Percentiles rank a stretch among this genome's conserved stretches.
These are phyloP conservation scores for Lithosia quadra DNA, from an alignment of 2,888 invertebrate species.

Conservation along the genomic window DNA sequence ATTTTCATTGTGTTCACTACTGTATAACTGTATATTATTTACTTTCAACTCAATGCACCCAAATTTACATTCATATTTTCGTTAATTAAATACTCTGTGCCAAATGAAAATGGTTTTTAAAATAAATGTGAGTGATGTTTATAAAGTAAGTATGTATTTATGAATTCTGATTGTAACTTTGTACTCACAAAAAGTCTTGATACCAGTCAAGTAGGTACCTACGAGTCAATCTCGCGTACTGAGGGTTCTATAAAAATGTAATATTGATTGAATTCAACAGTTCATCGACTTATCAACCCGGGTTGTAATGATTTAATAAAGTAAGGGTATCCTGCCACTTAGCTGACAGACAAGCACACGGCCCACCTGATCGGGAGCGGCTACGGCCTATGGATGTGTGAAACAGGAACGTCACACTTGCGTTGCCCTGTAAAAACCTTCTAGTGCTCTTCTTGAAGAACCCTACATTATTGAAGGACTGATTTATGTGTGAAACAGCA, in stretches of 20 bases:
- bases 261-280: not conserved
- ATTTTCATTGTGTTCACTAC: no score
- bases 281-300: not conserved
- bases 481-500: not conserved
- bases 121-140: constrained; percentile 3
- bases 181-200: not conserved
- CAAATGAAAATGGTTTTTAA: constrained; percentile 3
- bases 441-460: no score
- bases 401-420: no score
- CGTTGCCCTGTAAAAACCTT: no score
- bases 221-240: not conserved
- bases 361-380: no score
- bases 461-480: no score
- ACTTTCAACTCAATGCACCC: not conserved
- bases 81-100: not conserved
- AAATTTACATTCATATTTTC: not conserved
- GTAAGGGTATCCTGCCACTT: not conserved
- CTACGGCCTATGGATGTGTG: no score
- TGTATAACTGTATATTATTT: no score
- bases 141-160: not conserved
- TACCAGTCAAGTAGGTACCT: no score
- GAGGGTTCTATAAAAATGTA: no score
- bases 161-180: not conserved
- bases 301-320: not conserved
- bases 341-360: no score